Base-by-base conservation (phyloP, 1,140 invertebrate species). In the Streblospio benedicti region DNA sequence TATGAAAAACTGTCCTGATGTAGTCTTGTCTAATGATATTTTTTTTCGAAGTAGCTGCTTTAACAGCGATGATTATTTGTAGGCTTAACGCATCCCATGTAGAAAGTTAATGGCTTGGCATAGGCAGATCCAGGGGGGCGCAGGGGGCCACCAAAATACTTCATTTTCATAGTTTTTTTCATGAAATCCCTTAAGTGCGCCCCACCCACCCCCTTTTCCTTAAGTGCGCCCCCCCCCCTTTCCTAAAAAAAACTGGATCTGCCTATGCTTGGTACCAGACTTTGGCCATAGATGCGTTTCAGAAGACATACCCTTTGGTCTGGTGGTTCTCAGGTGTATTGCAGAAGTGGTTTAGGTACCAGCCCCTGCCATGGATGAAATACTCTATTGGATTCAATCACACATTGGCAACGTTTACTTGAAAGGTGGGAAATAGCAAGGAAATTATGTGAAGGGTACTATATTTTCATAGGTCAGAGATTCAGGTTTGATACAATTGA, bases 401-500 rank as follows among this genome's bases (percentile, higher is more conserved):
- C 69, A 70, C 47, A 58, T 69, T 38, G 68, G 66, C 6, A 73
- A 73, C 49, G 66, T 67, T 38, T 72, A 68, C 57, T 32, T 74
- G 5, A 64, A 69, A 4, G 65, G 66, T 28, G 68, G 69, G 2
- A 60, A 71, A 65, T 38, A 72, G 27, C 63, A 47, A n/a, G 72
- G 71, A 25, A 66, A 65, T 49, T 62, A 73, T 52, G 43, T 74
- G 2, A 27, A 51, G 14, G 32, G 49, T 28, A 67, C 72, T 1
- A 59, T 69, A 50, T 63, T 65, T 49, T 71, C 72, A 16, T n/a
- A n/a, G n/a, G n/a, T n/a, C 72, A 74, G 52, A 57, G 57, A 28
- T 73, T 65, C 43, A 69, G 70, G 2, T 62, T 70, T 18, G 63
- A 43, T 14, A 65, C 68, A 4, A 20, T 73, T 18, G 64, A 70